These are phyloP conservation scores for Protobothrops mucrosquamatus DNA, from an alignment of 2,113 vertebrate species.

Conservation along the genomic window DNA sequence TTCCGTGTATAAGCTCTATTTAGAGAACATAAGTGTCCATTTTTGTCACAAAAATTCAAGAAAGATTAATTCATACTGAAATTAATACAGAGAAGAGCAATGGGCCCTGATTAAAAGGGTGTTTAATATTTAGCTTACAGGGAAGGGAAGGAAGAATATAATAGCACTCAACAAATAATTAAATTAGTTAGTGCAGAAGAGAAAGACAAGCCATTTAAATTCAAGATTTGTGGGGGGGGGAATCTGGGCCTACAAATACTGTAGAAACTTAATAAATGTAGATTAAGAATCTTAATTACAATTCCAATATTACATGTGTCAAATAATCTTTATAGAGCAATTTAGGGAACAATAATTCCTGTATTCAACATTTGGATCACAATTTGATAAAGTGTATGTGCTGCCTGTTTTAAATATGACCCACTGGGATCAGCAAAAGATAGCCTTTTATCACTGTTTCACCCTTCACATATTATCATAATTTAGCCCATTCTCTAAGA, in stretches of 20 bases:
- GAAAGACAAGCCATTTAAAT: neutral
- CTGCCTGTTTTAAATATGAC: neutral
- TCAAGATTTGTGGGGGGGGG: neutral
- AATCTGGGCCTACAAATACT: neutral
- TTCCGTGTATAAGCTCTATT: neutral
- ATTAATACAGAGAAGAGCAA: neutral
- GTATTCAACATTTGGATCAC: neutral
- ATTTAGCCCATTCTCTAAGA: neutral
- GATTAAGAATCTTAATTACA: neutral
- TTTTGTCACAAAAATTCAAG: neutral
- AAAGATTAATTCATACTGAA: neutral
- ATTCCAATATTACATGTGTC: neutral
- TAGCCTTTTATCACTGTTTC: neutral
- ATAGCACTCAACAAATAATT: neutral
- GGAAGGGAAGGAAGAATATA: neutral
- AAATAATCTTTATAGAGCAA: neutral
- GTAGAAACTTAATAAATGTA: neutral
- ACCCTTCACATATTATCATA: neutral
- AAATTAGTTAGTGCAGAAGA: neutral
- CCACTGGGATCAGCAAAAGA: neutral
- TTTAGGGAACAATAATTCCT: neutral
- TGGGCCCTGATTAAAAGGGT: neutral
- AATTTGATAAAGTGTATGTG: neutral
- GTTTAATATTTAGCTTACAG: neutral
- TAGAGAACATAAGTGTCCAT: neutral